Evolutionary conservation across 2,797 vertebrate genomes (phyloP).

Genomic region (Brotula barbata): DNA sequence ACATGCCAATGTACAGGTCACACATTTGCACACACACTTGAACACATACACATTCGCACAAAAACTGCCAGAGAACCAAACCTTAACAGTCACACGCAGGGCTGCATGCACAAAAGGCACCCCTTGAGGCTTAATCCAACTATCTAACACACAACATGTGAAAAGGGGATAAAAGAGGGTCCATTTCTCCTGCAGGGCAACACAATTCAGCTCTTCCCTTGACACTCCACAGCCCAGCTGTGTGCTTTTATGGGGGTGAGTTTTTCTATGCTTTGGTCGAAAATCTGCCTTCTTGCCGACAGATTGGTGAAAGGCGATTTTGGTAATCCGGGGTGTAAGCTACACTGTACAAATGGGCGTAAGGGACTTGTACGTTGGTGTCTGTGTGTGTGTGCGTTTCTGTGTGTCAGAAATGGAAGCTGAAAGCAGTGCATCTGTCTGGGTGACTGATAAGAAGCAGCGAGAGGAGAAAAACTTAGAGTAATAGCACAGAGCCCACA

Average conservation of each 20-base stretch:
- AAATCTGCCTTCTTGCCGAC: constrained; percentile 67
- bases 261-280: constrained; percentile 55
- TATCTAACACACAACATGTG: constrained; percentile 50
- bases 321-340: constrained; percentile 80
- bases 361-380: constrained; percentile 22
- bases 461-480: constrained; percentile 40
- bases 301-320: constrained; percentile 78
- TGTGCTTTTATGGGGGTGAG: constrained; percentile 48
- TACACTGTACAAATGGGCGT: constrained; percentile 71
- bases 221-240: constrained; percentile 40
- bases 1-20: constrained; percentile 1
- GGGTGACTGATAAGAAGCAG: constrained; percentile 69
- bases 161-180: constrained; percentile 58
- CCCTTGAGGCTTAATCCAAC: constrained; percentile 48
- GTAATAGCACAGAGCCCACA: constrained; percentile 28
- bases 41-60: neutral
- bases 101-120: constrained; percentile 25
- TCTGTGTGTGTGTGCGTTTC: constrained; percentile 20
- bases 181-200: constrained; percentile 53
- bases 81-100: constrained; percentile 24
- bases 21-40: constrained; percentile 1
- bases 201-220: constrained; percentile 52
- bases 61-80: neutral
- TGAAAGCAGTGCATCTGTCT: constrained; percentile 63
- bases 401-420: constrained; percentile 45